Percentiles rank a stretch among this genome's conserved stretches.
Conservation (phyloP, 2,797 vertebrate genomes). For the Pempheris klunzingeri region DNA sequence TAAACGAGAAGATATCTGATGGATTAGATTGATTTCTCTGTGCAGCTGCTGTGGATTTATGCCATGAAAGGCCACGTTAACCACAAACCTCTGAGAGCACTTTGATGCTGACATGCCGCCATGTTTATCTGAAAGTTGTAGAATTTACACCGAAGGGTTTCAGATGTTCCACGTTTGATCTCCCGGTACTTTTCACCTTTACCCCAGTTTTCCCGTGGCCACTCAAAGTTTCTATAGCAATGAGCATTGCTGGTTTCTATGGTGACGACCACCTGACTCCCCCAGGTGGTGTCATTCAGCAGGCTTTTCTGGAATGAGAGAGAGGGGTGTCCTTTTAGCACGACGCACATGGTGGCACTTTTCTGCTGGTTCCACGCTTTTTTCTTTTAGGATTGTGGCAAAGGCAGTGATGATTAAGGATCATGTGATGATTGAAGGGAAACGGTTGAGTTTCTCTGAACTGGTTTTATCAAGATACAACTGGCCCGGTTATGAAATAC, state of each 20-base stretch:
- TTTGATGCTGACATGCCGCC: background rate
- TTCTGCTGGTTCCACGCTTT: conserved; percentile 42
- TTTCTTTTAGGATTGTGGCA: conserved; percentile 15
- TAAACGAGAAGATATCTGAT: background rate
- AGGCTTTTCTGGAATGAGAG: conserved; percentile 84
- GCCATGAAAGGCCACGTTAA: background rate
- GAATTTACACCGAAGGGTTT: background rate
- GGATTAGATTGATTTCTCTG: background rate
- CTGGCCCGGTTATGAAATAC: background rate
- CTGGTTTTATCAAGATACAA: background rate
- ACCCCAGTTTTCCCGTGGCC: conserved; percentile 69
- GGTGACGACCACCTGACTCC: conserved; percentile 81
- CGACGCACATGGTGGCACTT: conserved; percentile 17
- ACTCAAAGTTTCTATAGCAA: conserved; percentile 76
- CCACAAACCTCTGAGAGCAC: background rate
- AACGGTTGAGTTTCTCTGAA: background rate
- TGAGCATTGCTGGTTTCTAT: conserved; percentile 80
- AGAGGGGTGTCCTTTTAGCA: conserved; percentile 63
- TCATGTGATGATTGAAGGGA: background rate
- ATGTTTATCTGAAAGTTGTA: background rate
- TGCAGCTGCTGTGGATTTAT: conserved; percentile 8
- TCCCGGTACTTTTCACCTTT: conserved; percentile 72
- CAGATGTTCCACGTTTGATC: conserved; percentile 18
- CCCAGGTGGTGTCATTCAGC: conserved; percentile 84
- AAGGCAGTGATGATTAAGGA: conserved; percentile 23